Conservation (phyloP, 2,113 vertebrate species). For the Tauraco erythrolophus region DNA sequence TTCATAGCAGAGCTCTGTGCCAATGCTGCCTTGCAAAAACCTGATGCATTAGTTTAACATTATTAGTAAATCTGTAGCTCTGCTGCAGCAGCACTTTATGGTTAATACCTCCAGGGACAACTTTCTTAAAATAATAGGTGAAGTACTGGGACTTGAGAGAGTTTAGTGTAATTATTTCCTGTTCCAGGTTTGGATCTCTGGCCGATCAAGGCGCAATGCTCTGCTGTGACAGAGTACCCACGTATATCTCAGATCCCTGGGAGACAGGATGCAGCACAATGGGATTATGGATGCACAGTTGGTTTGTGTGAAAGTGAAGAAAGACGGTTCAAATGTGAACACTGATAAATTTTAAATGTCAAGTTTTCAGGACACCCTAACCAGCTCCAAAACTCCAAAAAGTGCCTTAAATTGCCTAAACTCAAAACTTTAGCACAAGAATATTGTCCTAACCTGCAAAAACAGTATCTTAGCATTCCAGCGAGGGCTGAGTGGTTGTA, state of each 20-base stretch:
- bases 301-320: not conserved
- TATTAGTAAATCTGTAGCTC: conserved; percentile 18
- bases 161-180: not conserved
- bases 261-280: not conserved
- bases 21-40: not conserved
- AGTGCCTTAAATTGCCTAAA: not conserved
- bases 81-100: not conserved
- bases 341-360: not conserved
- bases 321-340: not conserved
- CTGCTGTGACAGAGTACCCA: not conserved
- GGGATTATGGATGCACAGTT: not conserved
- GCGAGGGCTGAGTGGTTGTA: not conserved
- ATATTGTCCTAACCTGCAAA: not conserved
- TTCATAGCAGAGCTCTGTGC: not conserved
- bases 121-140: conserved; percentile 8
- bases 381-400: not conserved
- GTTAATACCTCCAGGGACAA: not conserved
- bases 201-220: not conserved
- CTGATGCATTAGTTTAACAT: not conserved
- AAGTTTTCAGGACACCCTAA: not conserved
- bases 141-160: not conserved
- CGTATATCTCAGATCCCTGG: not conserved
- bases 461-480: not conserved
- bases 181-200: not conserved
- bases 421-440: not conserved